phyloP scores from a whole-genome alignment of 35 echinoderm and acorn worm species.

The Amphiura filiformis region DNA sequence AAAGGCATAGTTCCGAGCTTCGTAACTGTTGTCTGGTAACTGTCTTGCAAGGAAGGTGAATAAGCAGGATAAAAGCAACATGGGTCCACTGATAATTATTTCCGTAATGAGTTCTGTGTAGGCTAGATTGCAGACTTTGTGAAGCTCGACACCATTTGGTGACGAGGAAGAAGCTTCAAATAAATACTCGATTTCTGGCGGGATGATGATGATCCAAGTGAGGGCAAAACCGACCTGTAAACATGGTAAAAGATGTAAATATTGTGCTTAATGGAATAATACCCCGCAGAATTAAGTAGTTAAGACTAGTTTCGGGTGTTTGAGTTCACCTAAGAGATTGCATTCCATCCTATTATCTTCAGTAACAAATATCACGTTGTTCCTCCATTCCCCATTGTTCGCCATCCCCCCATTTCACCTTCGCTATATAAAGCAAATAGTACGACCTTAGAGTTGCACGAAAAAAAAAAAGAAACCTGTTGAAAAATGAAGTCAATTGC shows the following conservation, averaged over 20 bases:
- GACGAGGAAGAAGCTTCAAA: not conserved
- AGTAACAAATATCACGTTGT: too few relatives aligned
- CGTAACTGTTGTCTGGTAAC: slow-evolving; percentile 78
- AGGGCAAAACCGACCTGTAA: not conserved
- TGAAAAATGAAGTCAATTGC: too few relatives aligned
- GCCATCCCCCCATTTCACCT: too few relatives aligned
- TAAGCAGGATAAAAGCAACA: slow-evolving; percentile 45
- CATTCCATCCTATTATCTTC: too few relatives aligned
- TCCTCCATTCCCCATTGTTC: too few relatives aligned
- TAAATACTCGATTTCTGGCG: slow-evolving; percentile 12
- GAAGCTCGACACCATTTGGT: slow-evolving; percentile 28
- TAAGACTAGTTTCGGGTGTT: too few relatives aligned
- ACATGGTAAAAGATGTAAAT: not conserved
- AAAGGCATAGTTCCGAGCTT: slow-evolving; percentile 52
- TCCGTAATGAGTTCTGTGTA: slow-evolving; percentile 47
- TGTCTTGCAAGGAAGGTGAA: slow-evolving; percentile 63
- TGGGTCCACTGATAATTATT: slow-evolving; percentile 40
- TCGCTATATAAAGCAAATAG: too few relatives aligned
- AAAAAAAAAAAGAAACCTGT: too few relatives aligned
- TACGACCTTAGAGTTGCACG: too few relatives aligned
- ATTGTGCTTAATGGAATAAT: too few relatives aligned
- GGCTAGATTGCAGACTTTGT: not conserved
- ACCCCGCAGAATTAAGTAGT: too few relatives aligned
- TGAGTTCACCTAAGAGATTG: too few relatives aligned
- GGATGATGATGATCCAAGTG: slow-evolving; percentile 12